Conservation (phyloP, 2,797 vertebrate genomes). For the Microtus californicus region DNA sequence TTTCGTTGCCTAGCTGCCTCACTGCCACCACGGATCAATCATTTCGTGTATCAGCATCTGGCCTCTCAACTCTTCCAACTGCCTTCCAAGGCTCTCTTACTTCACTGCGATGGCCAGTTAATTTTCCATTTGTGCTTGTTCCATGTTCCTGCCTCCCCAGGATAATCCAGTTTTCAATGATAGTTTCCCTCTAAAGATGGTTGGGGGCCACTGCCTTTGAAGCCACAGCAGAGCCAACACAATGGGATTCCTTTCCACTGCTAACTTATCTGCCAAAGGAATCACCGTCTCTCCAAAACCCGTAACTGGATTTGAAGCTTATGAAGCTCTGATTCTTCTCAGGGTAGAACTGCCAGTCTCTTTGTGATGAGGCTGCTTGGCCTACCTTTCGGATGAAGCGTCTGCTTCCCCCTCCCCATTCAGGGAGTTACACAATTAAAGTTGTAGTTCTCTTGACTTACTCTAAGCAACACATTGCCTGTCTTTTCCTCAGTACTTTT, state of each 20-base stretch:
- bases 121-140: neutral
- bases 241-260: neutral
- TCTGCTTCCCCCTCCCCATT: neutral
- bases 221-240: neutral
- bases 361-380: neutral
- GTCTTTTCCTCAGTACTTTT: neutral
- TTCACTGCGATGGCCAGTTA: neutral
- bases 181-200: neutral
- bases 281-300: neutral
- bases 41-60: neutral
- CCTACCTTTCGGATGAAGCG: neutral
- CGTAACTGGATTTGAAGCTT: neutral
- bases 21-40: neutral
- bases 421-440: neutral
- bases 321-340: neutral
- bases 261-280: neutral
- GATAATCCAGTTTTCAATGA: neutral
- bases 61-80: neutral
- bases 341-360: neutral
- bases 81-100: neutral
- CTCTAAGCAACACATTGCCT: neutral
- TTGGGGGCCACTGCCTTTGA: neutral
- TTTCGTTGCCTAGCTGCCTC: neutral
- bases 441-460: neutral
- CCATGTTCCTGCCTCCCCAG: neutral